A percentile compares a stretch with the other conserved stretches of the same genome.
These are phyloP conservation scores for Apodemia mormo DNA, from an alignment of 2,888 invertebrate genomes.

Conservation along the genomic window DNA sequence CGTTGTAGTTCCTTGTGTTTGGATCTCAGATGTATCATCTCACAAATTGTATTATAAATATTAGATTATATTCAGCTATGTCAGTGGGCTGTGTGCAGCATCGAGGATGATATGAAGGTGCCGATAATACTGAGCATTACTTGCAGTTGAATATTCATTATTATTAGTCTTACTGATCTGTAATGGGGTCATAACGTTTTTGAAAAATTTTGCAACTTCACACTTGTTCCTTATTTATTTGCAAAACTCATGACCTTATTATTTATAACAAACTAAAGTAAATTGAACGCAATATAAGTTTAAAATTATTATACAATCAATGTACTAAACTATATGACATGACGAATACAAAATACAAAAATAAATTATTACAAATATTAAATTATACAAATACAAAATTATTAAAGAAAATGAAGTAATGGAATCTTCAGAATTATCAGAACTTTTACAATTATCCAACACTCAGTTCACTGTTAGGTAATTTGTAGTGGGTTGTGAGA, in stretches of 20 bases:
- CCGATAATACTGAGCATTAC: neutral
- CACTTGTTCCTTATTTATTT: too few species aligned
- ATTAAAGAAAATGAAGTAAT: neutral
- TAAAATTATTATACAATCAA: too few species aligned
- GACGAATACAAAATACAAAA: too few species aligned
- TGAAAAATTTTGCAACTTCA: too few species aligned
- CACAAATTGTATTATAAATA: conserved; percentile 52
- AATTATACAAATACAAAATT: neutral
- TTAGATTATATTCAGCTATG: conserved; percentile 39
- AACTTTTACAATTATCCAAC: conserved; percentile 27
- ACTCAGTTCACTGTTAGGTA: conserved; percentile 8
- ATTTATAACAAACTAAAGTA: too few species aligned
- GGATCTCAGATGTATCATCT: conserved; percentile 69
- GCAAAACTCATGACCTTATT: too few species aligned
- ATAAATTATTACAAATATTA: too few species aligned
- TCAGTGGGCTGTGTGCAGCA: neutral
- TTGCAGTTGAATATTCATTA: neutral
- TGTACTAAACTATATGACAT: too few species aligned
- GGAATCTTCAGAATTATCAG: neutral
- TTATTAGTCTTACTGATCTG: neutral
- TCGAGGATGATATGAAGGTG: too few species aligned
- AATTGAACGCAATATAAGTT: too few species aligned
- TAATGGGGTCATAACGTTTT: neutral
- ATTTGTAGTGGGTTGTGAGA: conserved; percentile 58
- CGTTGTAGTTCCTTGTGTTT: conserved; percentile 62